These are phyloP conservation scores for Chelidonichthys spinosus DNA, from an alignment of 2,797 vertebrate genomes.

Conservation along the genomic window DNA sequence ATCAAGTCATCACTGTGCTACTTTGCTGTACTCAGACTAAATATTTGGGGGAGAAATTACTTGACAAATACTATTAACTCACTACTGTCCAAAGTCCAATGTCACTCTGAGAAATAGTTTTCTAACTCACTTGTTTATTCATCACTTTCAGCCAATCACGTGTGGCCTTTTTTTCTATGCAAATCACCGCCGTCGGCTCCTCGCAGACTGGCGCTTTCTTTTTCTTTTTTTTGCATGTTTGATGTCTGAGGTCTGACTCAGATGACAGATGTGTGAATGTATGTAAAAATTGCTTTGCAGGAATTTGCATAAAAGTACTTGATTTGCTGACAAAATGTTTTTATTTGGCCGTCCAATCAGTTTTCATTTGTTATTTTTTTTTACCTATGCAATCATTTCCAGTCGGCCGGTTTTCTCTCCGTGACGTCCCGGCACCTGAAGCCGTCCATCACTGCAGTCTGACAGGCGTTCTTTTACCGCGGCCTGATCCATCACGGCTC, in stretches of 20 bases:
- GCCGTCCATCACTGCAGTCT: slow-evolving; percentile 65
- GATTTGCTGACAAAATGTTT: slow-evolving; percentile 66
- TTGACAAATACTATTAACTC: slow-evolving; percentile 33
- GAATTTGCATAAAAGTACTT: slow-evolving; percentile 76
- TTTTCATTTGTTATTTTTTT: slow-evolving; percentile 55
- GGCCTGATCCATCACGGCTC: slow-evolving; percentile 60
- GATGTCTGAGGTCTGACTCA: slow-evolving; percentile 66
- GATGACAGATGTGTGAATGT: slow-evolving; percentile 75
- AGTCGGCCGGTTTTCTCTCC: slow-evolving; percentile 48
- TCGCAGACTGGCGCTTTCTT: slow-evolving; percentile 42
- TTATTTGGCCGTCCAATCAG: slow-evolving; percentile 70
- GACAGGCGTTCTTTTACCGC: slow-evolving; percentile 65
- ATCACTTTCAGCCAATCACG: slow-evolving; percentile 63
- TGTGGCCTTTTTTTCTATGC: slow-evolving; percentile 61
- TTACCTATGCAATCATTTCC: slow-evolving; percentile 70
- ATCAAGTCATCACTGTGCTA: slow-evolving; percentile 18
- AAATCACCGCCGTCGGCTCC: slow-evolving; percentile 58
- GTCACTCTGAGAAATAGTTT: slow-evolving; percentile 10
- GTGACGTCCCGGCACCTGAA: slow-evolving; percentile 35
- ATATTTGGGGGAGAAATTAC: slow-evolving; percentile 12
- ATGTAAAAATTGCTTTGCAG: slow-evolving; percentile 66
- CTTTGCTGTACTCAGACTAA: slow-evolving; percentile 11
- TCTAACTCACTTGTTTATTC: slow-evolving; percentile 61
- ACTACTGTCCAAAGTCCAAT: slow-evolving; percentile 33
- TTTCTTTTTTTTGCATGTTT: slow-evolving; percentile 50